These are phyloP conservation scores for Ladona fulva DNA, from an alignment of 1,140 invertebrate species.

Conservation along the genomic window DNA sequence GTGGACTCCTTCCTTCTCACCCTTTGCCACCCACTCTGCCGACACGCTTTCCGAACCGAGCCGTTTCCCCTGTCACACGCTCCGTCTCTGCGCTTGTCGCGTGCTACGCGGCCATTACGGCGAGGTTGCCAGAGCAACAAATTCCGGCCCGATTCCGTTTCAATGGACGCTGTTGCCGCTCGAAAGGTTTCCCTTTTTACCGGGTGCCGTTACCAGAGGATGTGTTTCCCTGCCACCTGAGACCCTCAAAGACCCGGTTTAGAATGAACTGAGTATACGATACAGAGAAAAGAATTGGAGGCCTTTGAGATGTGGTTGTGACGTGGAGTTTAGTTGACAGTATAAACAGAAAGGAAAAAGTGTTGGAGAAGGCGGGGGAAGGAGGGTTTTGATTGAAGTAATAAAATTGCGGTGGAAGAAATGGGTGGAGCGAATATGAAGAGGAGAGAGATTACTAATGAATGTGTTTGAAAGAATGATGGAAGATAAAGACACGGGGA, in stretches of 20 bases:
- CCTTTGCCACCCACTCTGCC: background rate
- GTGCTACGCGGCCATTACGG: background rate
- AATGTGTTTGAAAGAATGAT: no score
- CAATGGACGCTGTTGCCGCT: background rate
- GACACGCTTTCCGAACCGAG: background rate
- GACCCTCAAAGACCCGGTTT: no score
- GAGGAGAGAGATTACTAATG: no score
- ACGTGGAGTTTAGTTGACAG: no score
- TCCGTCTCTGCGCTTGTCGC: background rate
- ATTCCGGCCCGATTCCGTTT: background rate
- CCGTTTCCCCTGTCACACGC: background rate
- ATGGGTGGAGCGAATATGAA: no score
- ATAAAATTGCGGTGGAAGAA: background rate
- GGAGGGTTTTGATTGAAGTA: background rate
- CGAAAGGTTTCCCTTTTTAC: background rate
- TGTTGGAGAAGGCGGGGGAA: background rate
- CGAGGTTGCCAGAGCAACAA: background rate
- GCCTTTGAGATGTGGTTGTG: no score
- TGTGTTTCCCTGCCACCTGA: no score
- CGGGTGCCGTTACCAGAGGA: no score
- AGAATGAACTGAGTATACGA: no score
- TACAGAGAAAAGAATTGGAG: no score
- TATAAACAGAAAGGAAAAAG: background rate
- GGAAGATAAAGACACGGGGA: no score
- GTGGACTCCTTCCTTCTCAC: background rate